Base-by-base conservation (phyloP, 2,113 vertebrate genomes). In the Haliaeetus leucogaster region DNA sequence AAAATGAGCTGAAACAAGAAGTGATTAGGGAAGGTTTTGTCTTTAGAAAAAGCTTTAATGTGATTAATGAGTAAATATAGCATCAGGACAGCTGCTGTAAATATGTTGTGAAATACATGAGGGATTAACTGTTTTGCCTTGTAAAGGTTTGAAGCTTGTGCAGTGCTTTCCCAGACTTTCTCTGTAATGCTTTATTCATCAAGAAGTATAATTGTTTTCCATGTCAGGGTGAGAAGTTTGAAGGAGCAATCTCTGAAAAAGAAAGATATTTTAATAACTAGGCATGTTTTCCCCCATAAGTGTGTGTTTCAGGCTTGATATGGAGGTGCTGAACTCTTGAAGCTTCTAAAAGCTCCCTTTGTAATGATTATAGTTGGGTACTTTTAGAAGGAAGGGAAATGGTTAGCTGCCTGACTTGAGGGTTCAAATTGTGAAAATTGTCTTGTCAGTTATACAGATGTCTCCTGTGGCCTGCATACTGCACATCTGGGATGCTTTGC, bases 1-100 rank as follows among this genome's bases (percentile, higher is more conserved):
- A 58, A 91, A 74, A 68, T 34, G 3, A 81, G 32, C 38, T 91
- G 68, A 74, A 95, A 91, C 21, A 68, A 90, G 58, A 78, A 79
- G 86, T 65, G 77, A 32, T 92, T 91, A 56, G 78, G 40, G 55
- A 73, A 80, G 68, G 27, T 79, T 97, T 79, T 95, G 73, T 61
- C 77, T 92, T 79, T n/a, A 79, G 52, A 87, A 87, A 81, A 82
- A 85, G 77, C 80, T 95, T 94, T 96, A 82, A 91, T 91, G 70
- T 93, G 77, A 94, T 92, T 91, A 91, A 83, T 66, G 82, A 81
- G 74, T 95, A 94, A 96, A 96, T 95, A 96, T 53, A 97, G 83
- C 70, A 79, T 76, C 62, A 89, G 86, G 62, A 40, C 80, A 94
- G 95, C 84, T 84, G 76, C 56, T 79, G 40, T 95, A 80, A 67